Evolutionary conservation across 2,113 vertebrate species (phyloP), one percentile per base, ranked within the genome.

Genomic region (Numenius arquata): DNA sequence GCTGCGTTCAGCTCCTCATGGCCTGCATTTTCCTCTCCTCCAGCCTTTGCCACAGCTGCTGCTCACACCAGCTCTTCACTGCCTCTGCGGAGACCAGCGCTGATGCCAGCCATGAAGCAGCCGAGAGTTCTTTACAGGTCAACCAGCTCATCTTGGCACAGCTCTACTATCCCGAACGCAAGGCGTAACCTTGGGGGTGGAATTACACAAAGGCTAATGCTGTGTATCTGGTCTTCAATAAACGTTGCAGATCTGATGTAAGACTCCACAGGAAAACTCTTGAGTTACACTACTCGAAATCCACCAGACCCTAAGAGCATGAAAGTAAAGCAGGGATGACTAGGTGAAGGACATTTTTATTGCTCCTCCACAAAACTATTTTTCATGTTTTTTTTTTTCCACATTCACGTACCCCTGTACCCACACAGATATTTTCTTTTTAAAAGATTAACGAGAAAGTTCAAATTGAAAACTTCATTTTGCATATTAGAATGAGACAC

Each of bases 191-290:
- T 59, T 65, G 77, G 20, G 43, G 61, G 61, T 90, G 62, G 76
- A 95, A 90, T 78, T 87, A 85, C 77, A 92, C 61, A 48, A 52
- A 26, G 45, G 72, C 40, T 59, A 81, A 62, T 47, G 82, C 36
- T 34, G 27, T 11, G 32, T 36, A 79, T 47, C 83, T 66, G 32
- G 34, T 75, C 34, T 43, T 87, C 80, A 61, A 17, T 38, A 55
- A 85, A 76, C 29, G 55, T 68, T 2, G 7, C 40, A 79, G 34
- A 63, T 8, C 19, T n/a, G 48, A 56, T 26, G 1, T 50, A 66
- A 71, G 17, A 50, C 68, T 84, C 55, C 68, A 38, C 1, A 2
- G 55, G 40, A 89, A 90, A 91, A 62, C 22, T 53, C 34, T 1
- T 34, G 23, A 59, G 34, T 81, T 81, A 48, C 1, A 0, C 38